Percentiles rank a stretch among this genome's conserved stretches.
Conservation (phyloP, 2,797 vertebrate species). For the Leptoclinus maculatus region DNA sequence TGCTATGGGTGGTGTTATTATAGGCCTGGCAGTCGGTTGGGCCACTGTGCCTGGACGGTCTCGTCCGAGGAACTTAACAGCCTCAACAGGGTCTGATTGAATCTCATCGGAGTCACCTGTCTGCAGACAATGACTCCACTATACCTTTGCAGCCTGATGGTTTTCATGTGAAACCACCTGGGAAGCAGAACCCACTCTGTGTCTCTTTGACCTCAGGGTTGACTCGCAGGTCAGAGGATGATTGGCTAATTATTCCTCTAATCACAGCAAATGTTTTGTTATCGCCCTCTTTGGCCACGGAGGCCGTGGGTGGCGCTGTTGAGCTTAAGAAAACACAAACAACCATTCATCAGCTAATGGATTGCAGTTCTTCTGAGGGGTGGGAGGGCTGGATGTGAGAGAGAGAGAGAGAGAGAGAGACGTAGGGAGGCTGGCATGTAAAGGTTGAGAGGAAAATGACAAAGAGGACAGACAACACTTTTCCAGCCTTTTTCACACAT, state of each 20-base stretch:
- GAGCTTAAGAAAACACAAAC: slow-evolving; percentile 78
- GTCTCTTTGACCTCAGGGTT: slow-evolving; percentile 67
- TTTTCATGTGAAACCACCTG: slow-evolving; percentile 75
- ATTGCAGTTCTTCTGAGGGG: slow-evolving; percentile 64
- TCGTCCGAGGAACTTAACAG: no score
- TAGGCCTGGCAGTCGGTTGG: neutral
- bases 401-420: neutral
- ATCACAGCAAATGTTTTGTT: slow-evolving; percentile 73
- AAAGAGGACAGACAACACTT: neutral
- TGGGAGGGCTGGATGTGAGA: slow-evolving; percentile 13
- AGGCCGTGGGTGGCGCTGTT: slow-evolving; percentile 65
- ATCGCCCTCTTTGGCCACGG: slow-evolving; percentile 43
- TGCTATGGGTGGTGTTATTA: neutral
- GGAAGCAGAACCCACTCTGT: slow-evolving; percentile 47
- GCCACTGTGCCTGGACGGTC: no score
- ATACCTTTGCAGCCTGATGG: slow-evolving; percentile 44
- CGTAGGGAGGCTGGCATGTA: neutral
- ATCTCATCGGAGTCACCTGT: slow-evolving; percentile 36
- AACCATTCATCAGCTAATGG: slow-evolving; percentile 74
- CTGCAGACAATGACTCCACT: slow-evolving; percentile 58
- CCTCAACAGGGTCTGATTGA: no score
- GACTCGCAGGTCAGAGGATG: slow-evolving; percentile 66
- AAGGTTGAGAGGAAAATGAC: neutral
- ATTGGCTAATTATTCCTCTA: slow-evolving; percentile 77
- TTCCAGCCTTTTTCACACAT: neutral